phyloP scores from a whole-genome alignment of 2,797 vertebrate genomes.

The Cyclura pinguis region DNA sequence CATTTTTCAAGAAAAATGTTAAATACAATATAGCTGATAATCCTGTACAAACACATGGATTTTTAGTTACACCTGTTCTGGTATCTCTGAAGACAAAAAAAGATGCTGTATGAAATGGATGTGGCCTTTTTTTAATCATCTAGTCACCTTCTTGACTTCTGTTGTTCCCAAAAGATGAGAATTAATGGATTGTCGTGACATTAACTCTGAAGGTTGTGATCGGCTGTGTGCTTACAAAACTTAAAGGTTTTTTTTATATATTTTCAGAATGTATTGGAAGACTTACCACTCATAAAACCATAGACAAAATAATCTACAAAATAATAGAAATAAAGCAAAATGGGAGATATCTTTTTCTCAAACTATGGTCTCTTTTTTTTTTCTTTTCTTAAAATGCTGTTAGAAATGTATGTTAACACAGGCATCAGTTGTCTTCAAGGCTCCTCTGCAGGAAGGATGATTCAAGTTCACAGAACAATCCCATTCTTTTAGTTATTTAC shows the following conservation, averaged over 20 bases:
- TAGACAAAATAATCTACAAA: rapidly evolving
- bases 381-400: too few species aligned
- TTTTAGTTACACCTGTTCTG: conserved; percentile 41
- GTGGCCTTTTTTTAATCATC: neutral
- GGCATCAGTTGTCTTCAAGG: neutral
- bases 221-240: neutral
- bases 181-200: neutral
- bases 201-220: neutral
- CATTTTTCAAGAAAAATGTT: conserved; percentile 43
- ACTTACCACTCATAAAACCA: neutral
- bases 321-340: rapidly evolving
- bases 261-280: conserved; percentile 16
- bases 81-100: conserved; percentile 14
- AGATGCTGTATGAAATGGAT: neutral
- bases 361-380: too few species aligned
- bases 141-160: conserved; percentile 18
- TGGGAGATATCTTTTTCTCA: neutral
- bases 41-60: conserved; percentile 17
- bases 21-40: conserved; percentile 32
- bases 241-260: neutral
- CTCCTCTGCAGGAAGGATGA: neutral
- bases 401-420: neutral
- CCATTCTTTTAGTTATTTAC: neutral
- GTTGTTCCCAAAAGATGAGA: neutral
- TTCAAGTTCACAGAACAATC: neutral